Percentiles rank a stretch among this genome's conserved stretches.
phyloP scores from a whole-genome alignment of 1,140 invertebrate genomes.

The Drosophila baimaii region DNA sequence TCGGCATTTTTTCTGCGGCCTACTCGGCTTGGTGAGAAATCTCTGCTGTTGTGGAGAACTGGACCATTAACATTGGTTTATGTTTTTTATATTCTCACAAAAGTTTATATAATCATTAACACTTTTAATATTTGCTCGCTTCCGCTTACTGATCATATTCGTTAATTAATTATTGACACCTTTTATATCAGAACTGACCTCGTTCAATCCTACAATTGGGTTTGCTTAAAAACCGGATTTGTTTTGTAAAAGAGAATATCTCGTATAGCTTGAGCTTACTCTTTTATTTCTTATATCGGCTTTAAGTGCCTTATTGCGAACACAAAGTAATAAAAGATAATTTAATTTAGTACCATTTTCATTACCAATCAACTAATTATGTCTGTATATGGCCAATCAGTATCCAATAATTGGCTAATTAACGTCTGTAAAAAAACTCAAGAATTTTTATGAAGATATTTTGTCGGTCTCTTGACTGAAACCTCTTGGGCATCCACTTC shows the following conservation, averaged over 20 bases:
- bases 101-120: constrained; percentile 3
- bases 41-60: not conserved
- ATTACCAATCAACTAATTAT: not conserved
- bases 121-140: constrained; percentile 4
- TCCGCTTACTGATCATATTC: constrained; percentile 2
- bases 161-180: constrained; percentile 19
- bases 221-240: not conserved
- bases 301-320: not conserved
- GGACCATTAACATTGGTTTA: not conserved
- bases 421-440: constrained; percentile 33
- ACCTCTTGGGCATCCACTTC: constrained; percentile 17
- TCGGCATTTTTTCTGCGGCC: constrained; percentile 7
- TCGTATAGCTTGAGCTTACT: not conserved
- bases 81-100: constrained; percentile 5
- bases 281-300: not conserved
- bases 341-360: not conserved
- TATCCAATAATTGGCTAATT: constrained; percentile 39
- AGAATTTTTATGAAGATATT: constrained; percentile 53
- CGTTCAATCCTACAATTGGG: constrained; percentile 7
- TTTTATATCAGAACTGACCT: constrained; percentile 31
- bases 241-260: not conserved
- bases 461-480: not conserved
- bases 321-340: not conserved
- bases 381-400: constrained; percentile 9
- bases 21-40: not conserved